Evolutionary conservation across 2,113 vertebrate genomes (phyloP), one percentile per base, ranked within the genome.

Genomic region (Caranx ignobilis): DNA sequence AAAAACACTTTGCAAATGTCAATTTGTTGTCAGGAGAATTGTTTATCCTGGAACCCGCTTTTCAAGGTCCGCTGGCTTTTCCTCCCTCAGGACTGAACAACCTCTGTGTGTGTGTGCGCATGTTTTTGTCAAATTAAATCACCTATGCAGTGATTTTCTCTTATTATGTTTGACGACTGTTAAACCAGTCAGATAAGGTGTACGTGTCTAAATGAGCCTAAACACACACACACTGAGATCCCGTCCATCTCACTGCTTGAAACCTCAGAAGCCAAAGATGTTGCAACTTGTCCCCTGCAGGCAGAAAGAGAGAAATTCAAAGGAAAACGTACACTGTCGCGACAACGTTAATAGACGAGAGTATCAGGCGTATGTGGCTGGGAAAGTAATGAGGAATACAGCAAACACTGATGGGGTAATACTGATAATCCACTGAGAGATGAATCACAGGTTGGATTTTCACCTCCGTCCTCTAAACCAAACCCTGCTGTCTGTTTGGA

Each of bases 31-130:
- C 56, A 50, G 60, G 52, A 66, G 37, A 82, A 57, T 45, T 89
- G 89, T 94, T 94, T 90, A 83, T 82, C 69, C 74, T 91, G 77
- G 77, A 88, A 88, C 85, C 87, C 81, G 81, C 79, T 86, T 56
- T 82, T 88, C 82, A 81, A 77, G 71, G 76, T 88, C 73, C 71
- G 67, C 60, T 84, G 75, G 70, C 21, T n/a, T 55, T 69, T 75
- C 2, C 31, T 71, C 71, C 54, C n/a, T 72, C 61, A 86, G 76
- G 85, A 70, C 54, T 55, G 31, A 83, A 73, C 67, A 52, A 75
- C 64, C 26, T 50, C 26, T 65, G 77, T 73, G 39, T 8, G 39
- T 2, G 8, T 41, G 26, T 26, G 26, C 2, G 26, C 26, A 26
- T 26, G 26, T 41, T 41, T 41, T 41, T 41, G 8, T 89, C 79